Evolutionary conservation across 2,888 invertebrate genomes (phyloP), one percentile per base, ranked within the genome.

Genomic region (Blastobasis adustella): DNA sequence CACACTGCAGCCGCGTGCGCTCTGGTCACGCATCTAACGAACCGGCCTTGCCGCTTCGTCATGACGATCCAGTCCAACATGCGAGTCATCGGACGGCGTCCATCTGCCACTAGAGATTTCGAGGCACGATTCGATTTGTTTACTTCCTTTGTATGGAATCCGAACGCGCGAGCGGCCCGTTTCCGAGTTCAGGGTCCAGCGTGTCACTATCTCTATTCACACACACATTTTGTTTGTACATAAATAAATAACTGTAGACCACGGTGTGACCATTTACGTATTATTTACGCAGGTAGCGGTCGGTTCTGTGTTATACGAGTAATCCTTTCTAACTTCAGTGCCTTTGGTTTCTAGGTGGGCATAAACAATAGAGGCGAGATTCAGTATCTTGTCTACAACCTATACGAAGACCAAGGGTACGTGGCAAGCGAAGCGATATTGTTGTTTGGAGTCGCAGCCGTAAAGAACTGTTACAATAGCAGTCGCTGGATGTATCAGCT

Each of bases 51-150:
- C 0, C 90, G 94, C 36, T 90, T 96, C 53, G 90, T 92, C 1
- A 76, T 95, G 78, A 89, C 92, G 23, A 82, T 96, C 51, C 92
- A 93, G 64, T 90, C 92, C 23, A 95, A 93, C 66, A 93, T 96
- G 92, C 89, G 90, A 47, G 80, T 90, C 4, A 65, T 92, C 1
- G 95, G 95, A 1, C 94, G 93, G 69, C 84, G 95, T 36, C 77
- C 85, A 52, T 90, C 93, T 0, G 83, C 88, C 47, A 89, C 86
- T 5, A 79, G 89, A 5, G 91, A 92, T 55, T 95, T 94, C 69
- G 92, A 94, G 69, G 92, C 92, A 58, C 60, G 54, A 23, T 23
- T 23, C 3, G 1, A 23, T 23, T 23, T 23, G 23, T 23, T 2
- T 23, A 23, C 23, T 23, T 23, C 3, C 23, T 23, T 23, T 23